Conservation (phyloP, 2,797 vertebrate species). For the Anguilla megastoma region DNA sequence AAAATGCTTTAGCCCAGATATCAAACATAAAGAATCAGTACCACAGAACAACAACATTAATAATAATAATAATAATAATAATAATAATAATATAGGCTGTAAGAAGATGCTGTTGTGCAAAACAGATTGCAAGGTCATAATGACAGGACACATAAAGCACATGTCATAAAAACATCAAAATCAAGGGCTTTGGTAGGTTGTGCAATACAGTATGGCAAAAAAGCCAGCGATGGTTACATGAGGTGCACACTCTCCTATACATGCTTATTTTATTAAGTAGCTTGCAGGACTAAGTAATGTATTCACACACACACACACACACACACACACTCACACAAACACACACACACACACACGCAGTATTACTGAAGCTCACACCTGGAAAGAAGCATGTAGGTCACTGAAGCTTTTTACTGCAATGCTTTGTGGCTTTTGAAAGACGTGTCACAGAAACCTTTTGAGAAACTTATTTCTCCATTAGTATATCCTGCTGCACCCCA, state of each 20-base stretch:
- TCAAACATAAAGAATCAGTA: not conserved
- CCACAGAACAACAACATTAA: too few species aligned
- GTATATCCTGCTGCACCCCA: not conserved
- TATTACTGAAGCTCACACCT: too few species aligned
- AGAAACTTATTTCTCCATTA: not conserved
- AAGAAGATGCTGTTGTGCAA: not conserved
- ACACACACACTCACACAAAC: not conserved
- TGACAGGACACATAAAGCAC: not conserved
- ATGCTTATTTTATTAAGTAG: not conserved
- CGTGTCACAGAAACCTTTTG: not conserved
- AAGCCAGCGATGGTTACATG: not conserved
- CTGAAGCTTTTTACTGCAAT: not conserved
- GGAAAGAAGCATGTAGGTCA: not conserved
- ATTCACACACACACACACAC: not conserved
- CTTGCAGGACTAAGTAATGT: not conserved
- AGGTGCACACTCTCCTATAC: too few species aligned
- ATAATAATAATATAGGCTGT: not conserved
- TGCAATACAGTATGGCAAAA: not conserved
- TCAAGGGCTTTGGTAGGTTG: not conserved
- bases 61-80: too few species aligned
- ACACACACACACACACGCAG: not conserved
- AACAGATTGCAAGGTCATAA: not conserved
- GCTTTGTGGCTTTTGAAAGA: constrained; percentile 11
- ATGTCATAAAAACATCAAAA: not conserved
- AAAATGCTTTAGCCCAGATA: not conserved